These are phyloP conservation scores for Troilus luridus DNA, from an alignment of 2,888 invertebrate species.

Conservation along the genomic window DNA sequence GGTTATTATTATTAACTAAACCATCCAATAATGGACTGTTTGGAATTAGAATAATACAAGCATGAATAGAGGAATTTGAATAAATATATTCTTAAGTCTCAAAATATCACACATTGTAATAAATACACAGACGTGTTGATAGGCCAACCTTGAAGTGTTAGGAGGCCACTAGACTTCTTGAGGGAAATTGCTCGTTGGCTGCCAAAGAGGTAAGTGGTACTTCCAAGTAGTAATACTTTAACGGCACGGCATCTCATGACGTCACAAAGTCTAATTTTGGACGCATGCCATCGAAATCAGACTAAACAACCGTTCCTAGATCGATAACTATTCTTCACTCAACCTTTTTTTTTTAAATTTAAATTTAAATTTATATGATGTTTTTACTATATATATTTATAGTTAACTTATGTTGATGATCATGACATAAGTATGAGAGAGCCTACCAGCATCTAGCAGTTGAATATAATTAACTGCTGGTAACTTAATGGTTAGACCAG, in stretches of 20 bases:
- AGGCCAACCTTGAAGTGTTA: not conserved
- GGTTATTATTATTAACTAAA: no score
- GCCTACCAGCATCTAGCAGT: no score
- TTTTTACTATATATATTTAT: no score
- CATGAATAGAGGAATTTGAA: no score
- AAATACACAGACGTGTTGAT: not conserved
- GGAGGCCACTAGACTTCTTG: not conserved
- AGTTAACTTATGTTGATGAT: no score
- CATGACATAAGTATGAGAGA: no score
- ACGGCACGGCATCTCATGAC: not conserved
- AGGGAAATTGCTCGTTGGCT: conserved; percentile 21
- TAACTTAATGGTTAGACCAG: no score
- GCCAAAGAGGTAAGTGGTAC: conserved; percentile 26
- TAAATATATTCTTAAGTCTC: no score
- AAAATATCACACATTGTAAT: not conserved
- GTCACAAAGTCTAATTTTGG: not conserved
- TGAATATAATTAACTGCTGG: no score
- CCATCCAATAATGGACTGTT: no score
- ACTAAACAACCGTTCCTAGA: not conserved
- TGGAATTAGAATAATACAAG: no score
- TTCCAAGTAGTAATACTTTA: not conserved
- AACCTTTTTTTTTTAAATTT: not conserved
- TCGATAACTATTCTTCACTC: not conserved
- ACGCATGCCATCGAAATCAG: not conserved
- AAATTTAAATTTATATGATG: not conserved